Base-by-base conservation (phyloP, 2,888 invertebrate species). In the Onthophagus sagittarius region DNA sequence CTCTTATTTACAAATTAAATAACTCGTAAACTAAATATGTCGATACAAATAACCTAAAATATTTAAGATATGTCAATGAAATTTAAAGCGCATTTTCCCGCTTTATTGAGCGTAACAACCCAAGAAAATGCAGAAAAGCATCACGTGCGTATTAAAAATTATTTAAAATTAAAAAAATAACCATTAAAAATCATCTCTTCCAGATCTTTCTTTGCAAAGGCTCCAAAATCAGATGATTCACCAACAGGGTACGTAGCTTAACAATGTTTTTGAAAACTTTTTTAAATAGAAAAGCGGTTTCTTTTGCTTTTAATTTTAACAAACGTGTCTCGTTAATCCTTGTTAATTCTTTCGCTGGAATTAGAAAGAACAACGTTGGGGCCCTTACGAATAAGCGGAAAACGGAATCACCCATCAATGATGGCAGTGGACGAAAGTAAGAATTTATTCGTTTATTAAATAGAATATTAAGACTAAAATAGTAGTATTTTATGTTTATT, bases 181-280 rank as follows among this genome's bases (percentile, higher is more conserved):
- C 23, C 62, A 63, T 32, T 62, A 33, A 14, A 65, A 32, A 63
- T 73, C 33, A 78, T 77, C 33, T 76, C 23, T 23, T 23, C 23
- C 23, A 87, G 87, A 71, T 86, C 86, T 39, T 87, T 86, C 77
- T 87, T 87, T 77, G 80, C 81, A 65, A 84, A 81, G 80, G 76
- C 81, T 15, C 78, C 82, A 7, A 77, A 73, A 14, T 53, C 77
- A 63, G 69, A 79, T 23, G 72, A 77, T 13, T 73, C 76, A 15
- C 70, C 69, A n/a, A 76, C 78, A 69, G 77, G 79, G 32, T 77
- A 75, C 62, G 79, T 79, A 77, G 71, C 72, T 71, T 31, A 15
- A 74, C 32, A 11, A 76, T 77, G 77, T 72, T 76, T 73, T 67
- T 75, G 62, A 70, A 72, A 23, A 72, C 75, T 15, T 53, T 65